Base-by-base conservation (phyloP, 2,113 vertebrate genomes). In the Mastomys natalensis region DNA sequence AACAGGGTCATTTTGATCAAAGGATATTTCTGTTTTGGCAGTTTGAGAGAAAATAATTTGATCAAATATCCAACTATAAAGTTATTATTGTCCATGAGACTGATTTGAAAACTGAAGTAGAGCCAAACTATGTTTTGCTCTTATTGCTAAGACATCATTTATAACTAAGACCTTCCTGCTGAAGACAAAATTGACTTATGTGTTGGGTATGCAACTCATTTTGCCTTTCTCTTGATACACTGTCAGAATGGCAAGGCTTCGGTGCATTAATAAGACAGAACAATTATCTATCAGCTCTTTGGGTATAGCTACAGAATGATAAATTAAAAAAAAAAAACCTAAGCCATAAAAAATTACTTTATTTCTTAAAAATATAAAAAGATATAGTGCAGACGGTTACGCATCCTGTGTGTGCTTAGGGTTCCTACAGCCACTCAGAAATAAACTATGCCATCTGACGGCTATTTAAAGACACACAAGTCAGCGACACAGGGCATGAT, bases 1-100 rank as follows among this genome's bases (percentile, higher is more conserved):
- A 89, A 74, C 48, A 29, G 77, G 95, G 81, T 96, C 97, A 93
- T 88, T 87, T 51, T 89, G 60, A 90, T 94, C 86, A 91, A 82
- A 91, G 24, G 64, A 73, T 73, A 93, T 90, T 96, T 96, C 81
- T n/a, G 88, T 96, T 77, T 58, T 62, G 80, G 92, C 92, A 82
- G 91, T 29, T 74, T 74, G 53, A 62, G 90, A 93, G 95, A 97
- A 95, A 97, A 95, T 95, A 73, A 93, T 92, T 87, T 91, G 93
- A 66, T 76, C 53, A 92, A 82, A 92, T 90, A 89, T 34, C 77
- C 94, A 91, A 86, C 85, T 70, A 21, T 26, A 77, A 58, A 70
- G 90, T 95, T 85, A 93, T 73, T 90, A 93, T 73, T 90, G 37
- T 92, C 91, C 90, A 77, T 73, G 80, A 70, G 80, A 73, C 21